phyloP scores from a whole-genome alignment of 92 coral and sea anemone genomes.

The Phymanthus crucifer region DNA sequence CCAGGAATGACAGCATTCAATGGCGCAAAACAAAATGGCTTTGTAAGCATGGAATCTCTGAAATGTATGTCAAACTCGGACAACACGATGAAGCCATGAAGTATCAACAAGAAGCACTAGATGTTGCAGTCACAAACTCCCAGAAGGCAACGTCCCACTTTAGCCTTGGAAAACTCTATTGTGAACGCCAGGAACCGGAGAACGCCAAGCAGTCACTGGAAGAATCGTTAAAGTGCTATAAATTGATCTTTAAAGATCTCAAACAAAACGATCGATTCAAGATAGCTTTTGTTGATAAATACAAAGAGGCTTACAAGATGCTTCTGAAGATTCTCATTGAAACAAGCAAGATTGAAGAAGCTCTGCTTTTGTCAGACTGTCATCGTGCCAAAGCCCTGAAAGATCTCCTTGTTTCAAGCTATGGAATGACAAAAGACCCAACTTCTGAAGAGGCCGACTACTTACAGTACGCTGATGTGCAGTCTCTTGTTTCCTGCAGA shows the following conservation, averaged over 20 bases:
- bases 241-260: neutral
- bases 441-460: too few species aligned
- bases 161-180: neutral
- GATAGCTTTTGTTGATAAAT: neutral
- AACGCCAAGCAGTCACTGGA: neutral
- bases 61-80: too few species aligned
- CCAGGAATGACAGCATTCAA: too few species aligned
- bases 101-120: neutral
- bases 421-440: neutral
- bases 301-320: neutral
- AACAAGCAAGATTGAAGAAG: neutral
- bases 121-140: neutral
- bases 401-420: constrained; percentile 8
- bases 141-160: neutral
- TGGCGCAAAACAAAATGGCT: too few species aligned
- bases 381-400: constrained; percentile 3
- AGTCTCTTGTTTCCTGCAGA: constrained; percentile 10
- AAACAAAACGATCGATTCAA: neutral
- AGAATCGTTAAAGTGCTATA: neutral
- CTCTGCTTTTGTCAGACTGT: neutral
- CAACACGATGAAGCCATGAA: neutral
- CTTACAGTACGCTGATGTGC: constrained; percentile 5
- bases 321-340: neutral
- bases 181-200: neutral
- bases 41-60: too few species aligned